A percentile compares a stretch with the other conserved stretches of the same genome.
These are phyloP conservation scores for Orussus abietinus DNA, from an alignment of 1,140 invertebrate species.

Conservation along the genomic window DNA sequence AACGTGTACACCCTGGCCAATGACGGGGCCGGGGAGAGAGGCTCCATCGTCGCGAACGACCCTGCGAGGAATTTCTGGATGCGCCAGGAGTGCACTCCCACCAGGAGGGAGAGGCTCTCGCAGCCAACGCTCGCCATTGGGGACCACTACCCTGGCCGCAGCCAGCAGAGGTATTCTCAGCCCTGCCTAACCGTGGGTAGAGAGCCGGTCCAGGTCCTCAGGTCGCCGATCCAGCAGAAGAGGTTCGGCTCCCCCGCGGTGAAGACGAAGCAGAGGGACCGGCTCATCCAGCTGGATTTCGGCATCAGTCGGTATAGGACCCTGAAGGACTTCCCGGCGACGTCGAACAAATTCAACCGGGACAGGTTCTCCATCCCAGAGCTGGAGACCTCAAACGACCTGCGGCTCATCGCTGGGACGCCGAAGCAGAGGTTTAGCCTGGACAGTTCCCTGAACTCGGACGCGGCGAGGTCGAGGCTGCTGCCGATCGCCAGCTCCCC, in stretches of 20 bases:
- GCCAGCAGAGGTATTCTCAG: conserved; percentile 42
- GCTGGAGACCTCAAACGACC: conserved; percentile 43
- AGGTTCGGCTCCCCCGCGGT: conserved; percentile 23
- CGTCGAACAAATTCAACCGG: conserved; percentile 37
- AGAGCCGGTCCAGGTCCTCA: conserved; percentile 23
- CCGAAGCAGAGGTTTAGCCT: conserved; percentile 46
- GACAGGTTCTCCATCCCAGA: conserved; percentile 47
- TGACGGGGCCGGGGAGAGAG: conserved; percentile 16
- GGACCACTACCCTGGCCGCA: conserved; percentile 35
- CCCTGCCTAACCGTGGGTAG: conserved; percentile 31
- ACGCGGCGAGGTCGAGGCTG: conserved; percentile 32
- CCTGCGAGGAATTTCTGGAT: conserved; percentile 20
- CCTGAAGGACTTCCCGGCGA: conserved; percentile 13
- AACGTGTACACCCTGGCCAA: conserved; percentile 28
- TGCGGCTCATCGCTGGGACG: conserved; percentile 40
- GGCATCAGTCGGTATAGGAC: conserved; percentile 29
- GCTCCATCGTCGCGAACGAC: conserved; percentile 18
- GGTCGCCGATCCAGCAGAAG: conserved; percentile 34
- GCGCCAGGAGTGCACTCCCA: conserved; percentile 19
- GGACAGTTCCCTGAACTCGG: conserved; percentile 40
- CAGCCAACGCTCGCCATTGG: conserved; percentile 44
- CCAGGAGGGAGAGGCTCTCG: conserved; percentile 39
- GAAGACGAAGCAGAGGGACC: conserved; percentile 33
- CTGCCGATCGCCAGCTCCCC: conserved; percentile 46
- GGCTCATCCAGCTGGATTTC: conserved; percentile 41